Percentiles rank a stretch among this genome's conserved stretches.
These are phyloP conservation scores for Cyprinus carpio DNA, from an alignment of 2,113 vertebrate genomes.

Conservation along the genomic window DNA sequence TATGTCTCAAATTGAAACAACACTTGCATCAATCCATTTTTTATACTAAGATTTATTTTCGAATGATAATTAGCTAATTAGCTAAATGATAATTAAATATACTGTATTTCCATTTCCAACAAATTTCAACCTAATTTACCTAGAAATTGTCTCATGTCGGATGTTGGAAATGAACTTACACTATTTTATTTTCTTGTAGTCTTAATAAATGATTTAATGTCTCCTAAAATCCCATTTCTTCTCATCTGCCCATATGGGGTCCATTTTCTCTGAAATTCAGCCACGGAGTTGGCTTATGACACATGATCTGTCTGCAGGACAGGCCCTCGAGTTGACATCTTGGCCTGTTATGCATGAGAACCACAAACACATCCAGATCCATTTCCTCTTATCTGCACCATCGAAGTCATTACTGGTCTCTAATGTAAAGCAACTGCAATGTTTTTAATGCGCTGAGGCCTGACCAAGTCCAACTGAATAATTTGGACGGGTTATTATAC, in stretches of 20 bases:
- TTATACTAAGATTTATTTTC: neutral
- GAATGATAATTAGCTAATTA: neutral
- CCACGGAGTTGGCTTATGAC: slow-evolving; percentile 26
- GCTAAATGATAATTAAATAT: no score
- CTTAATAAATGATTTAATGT: neutral
- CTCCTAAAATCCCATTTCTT: slow-evolving; percentile 44
- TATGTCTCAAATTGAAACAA: neutral
- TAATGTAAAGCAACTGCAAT: slow-evolving; percentile 41
- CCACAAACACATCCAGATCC: slow-evolving; percentile 45
- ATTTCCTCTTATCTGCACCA: slow-evolving; percentile 52
- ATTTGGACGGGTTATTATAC: slow-evolving; percentile 52
- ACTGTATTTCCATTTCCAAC: neutral
- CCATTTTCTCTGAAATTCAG: slow-evolving; percentile 58
- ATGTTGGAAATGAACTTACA: neutral
- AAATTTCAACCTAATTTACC: neutral
- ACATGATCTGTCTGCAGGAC: slow-evolving; percentile 50
- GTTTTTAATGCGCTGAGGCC: slow-evolving; percentile 58
- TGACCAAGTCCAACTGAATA: slow-evolving; percentile 56
- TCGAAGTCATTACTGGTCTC: slow-evolving; percentile 45
- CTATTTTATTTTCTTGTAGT: neutral
- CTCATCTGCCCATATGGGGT: slow-evolving; percentile 62
- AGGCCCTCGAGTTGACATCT: slow-evolving; percentile 50
- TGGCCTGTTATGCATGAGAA: slow-evolving; percentile 43
- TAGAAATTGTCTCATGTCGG: no score
- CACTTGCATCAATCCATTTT: neutral